Conservation (phyloP, 1,140 invertebrate genomes). For the Phenacoccus solenopsis region DNA sequence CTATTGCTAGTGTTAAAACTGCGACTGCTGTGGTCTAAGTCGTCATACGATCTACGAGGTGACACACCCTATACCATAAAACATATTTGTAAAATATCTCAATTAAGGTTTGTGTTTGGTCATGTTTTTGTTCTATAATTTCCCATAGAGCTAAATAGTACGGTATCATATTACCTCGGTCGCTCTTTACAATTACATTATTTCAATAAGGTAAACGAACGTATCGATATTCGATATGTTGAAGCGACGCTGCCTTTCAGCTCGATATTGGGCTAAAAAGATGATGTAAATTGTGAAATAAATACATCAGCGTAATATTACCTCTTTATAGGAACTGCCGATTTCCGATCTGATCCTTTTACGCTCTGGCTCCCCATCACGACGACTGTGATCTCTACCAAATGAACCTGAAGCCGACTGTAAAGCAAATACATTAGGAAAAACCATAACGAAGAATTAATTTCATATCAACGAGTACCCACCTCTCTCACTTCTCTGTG, state of each 20-base stretch:
- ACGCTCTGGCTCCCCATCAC: not conserved
- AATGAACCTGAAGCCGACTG: not conserved
- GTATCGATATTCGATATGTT: no score
- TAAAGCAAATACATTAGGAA: not conserved
- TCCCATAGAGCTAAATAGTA: no score
- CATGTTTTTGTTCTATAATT: not conserved
- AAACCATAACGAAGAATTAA: no score
- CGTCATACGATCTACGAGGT: conserved; percentile 10
- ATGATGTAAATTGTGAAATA: not conserved
- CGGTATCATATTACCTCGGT: not conserved
- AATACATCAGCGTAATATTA: not conserved
- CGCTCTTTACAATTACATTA: no score
- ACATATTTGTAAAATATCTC: not conserved
- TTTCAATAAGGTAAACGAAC: no score
- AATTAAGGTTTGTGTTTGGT: not conserved
- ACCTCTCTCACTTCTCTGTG: not conserved
- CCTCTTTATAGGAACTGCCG: not conserved
- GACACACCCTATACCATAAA: not conserved
- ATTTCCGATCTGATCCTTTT: not conserved
- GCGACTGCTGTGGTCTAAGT: conserved; percentile 2
- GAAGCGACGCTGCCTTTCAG: not conserved
- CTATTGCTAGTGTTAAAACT: not conserved
- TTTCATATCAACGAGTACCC: not conserved
- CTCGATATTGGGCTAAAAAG: no score
- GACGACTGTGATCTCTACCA: not conserved